Conservation (phyloP, 2,113 vertebrate genomes). For the Corythaeola cristata region DNA sequence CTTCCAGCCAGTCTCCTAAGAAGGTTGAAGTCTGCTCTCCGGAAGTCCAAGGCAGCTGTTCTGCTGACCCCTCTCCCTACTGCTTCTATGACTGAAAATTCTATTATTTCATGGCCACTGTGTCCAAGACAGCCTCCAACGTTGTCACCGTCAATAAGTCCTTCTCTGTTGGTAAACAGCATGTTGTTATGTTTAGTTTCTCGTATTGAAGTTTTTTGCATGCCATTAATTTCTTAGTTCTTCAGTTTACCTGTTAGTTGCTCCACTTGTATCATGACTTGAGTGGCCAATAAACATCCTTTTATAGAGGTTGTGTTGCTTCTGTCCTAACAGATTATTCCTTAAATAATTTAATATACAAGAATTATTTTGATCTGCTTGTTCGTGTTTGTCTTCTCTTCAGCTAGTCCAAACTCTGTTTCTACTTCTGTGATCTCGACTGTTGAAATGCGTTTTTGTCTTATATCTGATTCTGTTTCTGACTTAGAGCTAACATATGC, state of each 20-base stretch:
- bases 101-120: too few species aligned
- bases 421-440: background rate
- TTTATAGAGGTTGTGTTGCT: background rate
- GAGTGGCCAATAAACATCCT: background rate
- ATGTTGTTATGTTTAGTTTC: background rate
- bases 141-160: too few species aligned
- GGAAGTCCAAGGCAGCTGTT: too few species aligned
- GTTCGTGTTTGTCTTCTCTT: background rate
- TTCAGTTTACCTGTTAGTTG: background rate
- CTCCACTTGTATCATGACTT: background rate
- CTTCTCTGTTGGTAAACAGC: too few species aligned
- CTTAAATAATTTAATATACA: background rate
- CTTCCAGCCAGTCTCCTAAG: too few species aligned
- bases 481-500: background rate
- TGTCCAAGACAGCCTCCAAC: too few species aligned
- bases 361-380: background rate
- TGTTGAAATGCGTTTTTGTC: accelerated
- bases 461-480: background rate
- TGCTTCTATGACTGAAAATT: too few species aligned
- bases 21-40: too few species aligned
- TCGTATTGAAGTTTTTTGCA: background rate
- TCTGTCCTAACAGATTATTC: background rate
- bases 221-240: background rate
- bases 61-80: too few species aligned
- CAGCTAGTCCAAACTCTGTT: background rate